Conservation (phyloP, 2,888 invertebrate species). For the Tetanocera ferruginea region DNA sequence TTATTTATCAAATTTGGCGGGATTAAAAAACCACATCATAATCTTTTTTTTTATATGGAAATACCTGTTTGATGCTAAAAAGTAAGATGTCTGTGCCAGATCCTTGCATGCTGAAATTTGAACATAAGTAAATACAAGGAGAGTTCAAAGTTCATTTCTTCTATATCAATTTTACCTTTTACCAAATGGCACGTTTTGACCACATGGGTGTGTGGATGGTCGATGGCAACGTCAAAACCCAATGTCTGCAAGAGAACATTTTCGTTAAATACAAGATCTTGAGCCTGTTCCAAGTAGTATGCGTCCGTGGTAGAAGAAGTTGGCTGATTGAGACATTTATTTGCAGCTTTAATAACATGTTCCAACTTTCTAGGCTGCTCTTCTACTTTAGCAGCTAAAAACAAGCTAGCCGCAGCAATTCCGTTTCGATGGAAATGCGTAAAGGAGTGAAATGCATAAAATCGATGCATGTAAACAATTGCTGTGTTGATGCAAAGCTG, state of each 20-base stretch:
- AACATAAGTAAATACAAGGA: conserved; percentile 5
- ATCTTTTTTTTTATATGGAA: background rate
- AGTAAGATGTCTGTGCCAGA: conserved; percentile 97
- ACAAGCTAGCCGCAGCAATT: conserved; percentile 94
- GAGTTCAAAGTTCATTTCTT: conserved; percentile 1
- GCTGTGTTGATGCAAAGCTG: conserved; percentile 99
- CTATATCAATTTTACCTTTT: conserved; percentile 76
- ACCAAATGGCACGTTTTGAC: conserved; percentile 96
- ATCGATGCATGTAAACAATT: conserved; percentile 99
- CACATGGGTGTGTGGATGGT: conserved; percentile 98
- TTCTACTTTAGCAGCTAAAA: conserved; percentile 97
- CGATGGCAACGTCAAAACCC: conserved; percentile 98
- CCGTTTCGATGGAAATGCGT: conserved; percentile 94
- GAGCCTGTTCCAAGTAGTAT: conserved; percentile 81
- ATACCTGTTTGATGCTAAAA: conserved; percentile 97
- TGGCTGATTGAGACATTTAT: conserved; percentile 85
- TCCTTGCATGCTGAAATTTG: conserved; percentile 87
- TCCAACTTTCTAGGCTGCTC: conserved; percentile 98
- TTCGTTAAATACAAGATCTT: conserved; percentile 96
- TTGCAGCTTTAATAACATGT: conserved; percentile 94
- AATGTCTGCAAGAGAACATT: conserved; percentile 96
- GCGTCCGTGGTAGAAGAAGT: conserved; percentile 86
- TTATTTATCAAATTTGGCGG: no score
- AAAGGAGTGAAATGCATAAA: conserved; percentile 98
- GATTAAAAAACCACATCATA: no score